Conservation (phyloP, 2,888 invertebrate species). For the Oscheius sp. region DNA sequence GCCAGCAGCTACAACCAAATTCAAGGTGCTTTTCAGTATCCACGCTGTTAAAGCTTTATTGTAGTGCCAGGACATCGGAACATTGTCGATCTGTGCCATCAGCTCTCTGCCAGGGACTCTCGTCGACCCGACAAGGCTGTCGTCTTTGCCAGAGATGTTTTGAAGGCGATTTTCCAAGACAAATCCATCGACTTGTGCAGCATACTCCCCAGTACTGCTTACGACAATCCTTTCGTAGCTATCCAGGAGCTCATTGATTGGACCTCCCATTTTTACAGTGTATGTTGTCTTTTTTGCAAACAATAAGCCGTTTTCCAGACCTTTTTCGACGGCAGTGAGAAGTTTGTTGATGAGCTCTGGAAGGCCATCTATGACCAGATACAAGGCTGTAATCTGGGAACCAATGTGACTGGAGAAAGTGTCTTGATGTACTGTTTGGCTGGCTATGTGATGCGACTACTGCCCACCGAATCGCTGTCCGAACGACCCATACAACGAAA, state of each 20-base stretch:
- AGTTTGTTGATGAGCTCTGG: slow-evolving; percentile 47
- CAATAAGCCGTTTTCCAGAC: slow-evolving; percentile 21
- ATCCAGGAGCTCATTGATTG: slow-evolving; percentile 42
- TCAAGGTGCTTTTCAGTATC: not conserved
- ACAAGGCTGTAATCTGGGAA: slow-evolving; percentile 40
- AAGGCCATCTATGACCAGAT: slow-evolving; percentile 45
- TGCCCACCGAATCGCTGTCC: slow-evolving; percentile 35
- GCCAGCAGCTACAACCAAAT: not conserved
- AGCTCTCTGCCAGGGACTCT: slow-evolving; percentile 35
- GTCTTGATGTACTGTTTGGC: slow-evolving; percentile 44
- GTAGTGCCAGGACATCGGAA: slow-evolving; percentile 21
- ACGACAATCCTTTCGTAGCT: slow-evolving; percentile 36
- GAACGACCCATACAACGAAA: slow-evolving; percentile 1
- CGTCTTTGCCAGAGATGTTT: slow-evolving; percentile 37
- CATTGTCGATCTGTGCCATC: slow-evolving; percentile 42
- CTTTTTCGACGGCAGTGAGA: slow-evolving; percentile 44
- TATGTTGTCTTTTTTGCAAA: not conserved
- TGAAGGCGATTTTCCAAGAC: slow-evolving; percentile 48
- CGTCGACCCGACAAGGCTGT: slow-evolving; percentile 35
- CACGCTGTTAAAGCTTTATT: not conserved
- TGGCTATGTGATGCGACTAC: slow-evolving; percentile 47
- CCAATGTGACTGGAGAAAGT: slow-evolving; percentile 43
- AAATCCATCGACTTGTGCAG: slow-evolving; percentile 46
- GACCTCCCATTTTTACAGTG: slow-evolving; percentile 50
- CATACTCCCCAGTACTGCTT: slow-evolving; percentile 37